A percentile compares a stretch with the other conserved stretches of the same genome.
Evolutionary conservation across 2,797 vertebrate species (phyloP).

Genomic region (Gobio occitaniae): DNA sequence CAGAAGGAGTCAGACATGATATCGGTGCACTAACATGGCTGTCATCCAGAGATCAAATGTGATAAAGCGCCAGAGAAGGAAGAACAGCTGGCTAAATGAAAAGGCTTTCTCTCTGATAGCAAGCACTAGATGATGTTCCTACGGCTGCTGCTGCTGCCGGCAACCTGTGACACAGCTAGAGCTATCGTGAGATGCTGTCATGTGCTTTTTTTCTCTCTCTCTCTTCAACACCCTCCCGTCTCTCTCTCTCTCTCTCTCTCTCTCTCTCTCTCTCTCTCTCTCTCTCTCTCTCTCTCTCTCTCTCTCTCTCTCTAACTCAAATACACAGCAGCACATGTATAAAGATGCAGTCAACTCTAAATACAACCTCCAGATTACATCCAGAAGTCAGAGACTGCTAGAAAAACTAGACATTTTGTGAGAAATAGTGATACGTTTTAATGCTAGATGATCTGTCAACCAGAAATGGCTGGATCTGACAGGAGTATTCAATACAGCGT

Average conservation of each 20-base stretch:
- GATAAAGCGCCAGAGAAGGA: conserved; percentile 9
- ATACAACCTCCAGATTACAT: neutral
- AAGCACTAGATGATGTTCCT: conserved; percentile 40
- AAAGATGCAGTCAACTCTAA: conserved; percentile 6
- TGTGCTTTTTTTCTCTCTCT: conserved; percentile 38
- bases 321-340: conserved; percentile 19
- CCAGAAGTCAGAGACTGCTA: neutral
- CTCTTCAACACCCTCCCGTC: neutral
- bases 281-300: neutral
- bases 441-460: conserved; percentile 10
- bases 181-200: conserved; percentile 67
- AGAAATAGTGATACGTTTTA: conserved; percentile 12
- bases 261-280: conserved; percentile 10
- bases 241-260: neutral
- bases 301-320: conserved; percentile 15
- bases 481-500: conserved; percentile 11
- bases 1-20: conserved; percentile 93
- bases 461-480: conserved; percentile 39
- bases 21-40: conserved; percentile 76
- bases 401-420: neutral
- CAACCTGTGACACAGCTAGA: conserved; percentile 64
- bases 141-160: conserved; percentile 49
- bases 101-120: conserved; percentile 31
- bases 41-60: conserved; percentile 65
- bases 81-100: conserved; percentile 65